phyloP scores from a whole-genome alignment of 2,888 invertebrate species.

The Papilio demoleus region DNA sequence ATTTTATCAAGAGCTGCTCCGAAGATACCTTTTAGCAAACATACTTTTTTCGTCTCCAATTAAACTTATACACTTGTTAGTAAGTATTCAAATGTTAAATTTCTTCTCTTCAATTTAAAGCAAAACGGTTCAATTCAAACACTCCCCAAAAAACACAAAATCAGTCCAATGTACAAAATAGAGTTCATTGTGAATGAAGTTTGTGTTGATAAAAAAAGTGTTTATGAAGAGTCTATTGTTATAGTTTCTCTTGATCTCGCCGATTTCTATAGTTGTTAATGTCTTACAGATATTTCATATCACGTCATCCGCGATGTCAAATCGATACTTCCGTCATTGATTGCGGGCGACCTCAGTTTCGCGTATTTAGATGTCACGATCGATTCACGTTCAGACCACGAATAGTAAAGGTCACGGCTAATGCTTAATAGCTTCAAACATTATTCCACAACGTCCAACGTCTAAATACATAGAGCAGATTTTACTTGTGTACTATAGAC shows the following conservation, averaged over 20 bases:
- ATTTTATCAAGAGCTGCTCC: too few relatives aligned
- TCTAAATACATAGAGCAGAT: constrained; percentile 39
- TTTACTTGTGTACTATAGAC: not conserved
- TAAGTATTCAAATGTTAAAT: not conserved
- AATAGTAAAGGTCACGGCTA: constrained; percentile 75
- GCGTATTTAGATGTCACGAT: constrained; percentile 80
- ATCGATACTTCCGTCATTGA: constrained; percentile 75
- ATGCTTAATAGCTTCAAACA: constrained; percentile 59
- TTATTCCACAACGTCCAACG: constrained; percentile 56
- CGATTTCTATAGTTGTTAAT: constrained; percentile 9
- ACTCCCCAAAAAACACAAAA: too few relatives aligned
- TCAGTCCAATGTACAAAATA: too few relatives aligned
- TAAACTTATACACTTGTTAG: too few relatives aligned
- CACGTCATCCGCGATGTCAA: constrained; percentile 68
- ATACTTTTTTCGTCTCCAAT: too few relatives aligned
- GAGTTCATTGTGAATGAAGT: too few relatives aligned
- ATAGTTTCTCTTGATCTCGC: not conserved
- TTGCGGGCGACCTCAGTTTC: constrained; percentile 70
- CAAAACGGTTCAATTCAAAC: too few relatives aligned
- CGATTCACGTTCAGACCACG: constrained; percentile 68
- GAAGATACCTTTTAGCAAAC: too few relatives aligned
- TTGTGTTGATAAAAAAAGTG: not conserved
- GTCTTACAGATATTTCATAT: constrained; percentile 57
- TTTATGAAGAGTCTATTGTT: constrained; percentile 1
- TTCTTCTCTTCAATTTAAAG: too few relatives aligned